These are phyloP conservation scores for Podiceps cristatus DNA, from an alignment of 2,113 vertebrate genomes.

Conservation along the genomic window DNA sequence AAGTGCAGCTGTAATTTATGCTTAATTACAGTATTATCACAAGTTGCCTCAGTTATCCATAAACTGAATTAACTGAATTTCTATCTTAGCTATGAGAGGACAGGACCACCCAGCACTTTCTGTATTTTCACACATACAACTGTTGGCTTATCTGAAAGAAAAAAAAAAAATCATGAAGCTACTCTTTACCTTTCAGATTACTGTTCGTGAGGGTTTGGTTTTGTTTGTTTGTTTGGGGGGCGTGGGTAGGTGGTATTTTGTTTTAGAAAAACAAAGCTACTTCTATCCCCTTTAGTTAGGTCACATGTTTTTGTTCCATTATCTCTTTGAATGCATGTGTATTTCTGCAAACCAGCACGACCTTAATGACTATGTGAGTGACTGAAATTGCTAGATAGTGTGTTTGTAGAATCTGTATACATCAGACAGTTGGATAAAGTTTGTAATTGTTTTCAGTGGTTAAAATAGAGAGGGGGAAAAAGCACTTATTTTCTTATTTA, in stretches of 20 bases:
- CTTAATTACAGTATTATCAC: not conserved
- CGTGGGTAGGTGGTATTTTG: not conserved
- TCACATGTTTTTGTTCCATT: not conserved
- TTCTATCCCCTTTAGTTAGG: not conserved
- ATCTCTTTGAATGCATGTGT: not conserved
- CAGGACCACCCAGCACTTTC: not conserved
- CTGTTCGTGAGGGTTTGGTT: too few species aligned
- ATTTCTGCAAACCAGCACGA: not conserved
- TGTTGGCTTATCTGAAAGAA: not conserved
- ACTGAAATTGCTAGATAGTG: not conserved
- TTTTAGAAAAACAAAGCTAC: not conserved
- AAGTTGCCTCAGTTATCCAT: not conserved
- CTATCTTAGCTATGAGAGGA: not conserved
- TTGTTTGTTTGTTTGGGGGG: too few species aligned
- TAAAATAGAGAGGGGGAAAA: not conserved
- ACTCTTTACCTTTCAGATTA: not conserved
- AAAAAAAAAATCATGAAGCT: not conserved
- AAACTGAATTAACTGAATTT: not conserved
- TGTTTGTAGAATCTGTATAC: not conserved
- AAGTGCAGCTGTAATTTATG: not conserved
- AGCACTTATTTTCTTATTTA: not conserved
- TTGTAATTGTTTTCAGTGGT: not conserved
- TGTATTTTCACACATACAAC: not conserved
- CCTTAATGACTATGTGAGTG: not conserved
- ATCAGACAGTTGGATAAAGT: not conserved